Base-by-base conservation (phyloP, 2,797 vertebrate species). In the Hyperoplus lanceolatus region DNA sequence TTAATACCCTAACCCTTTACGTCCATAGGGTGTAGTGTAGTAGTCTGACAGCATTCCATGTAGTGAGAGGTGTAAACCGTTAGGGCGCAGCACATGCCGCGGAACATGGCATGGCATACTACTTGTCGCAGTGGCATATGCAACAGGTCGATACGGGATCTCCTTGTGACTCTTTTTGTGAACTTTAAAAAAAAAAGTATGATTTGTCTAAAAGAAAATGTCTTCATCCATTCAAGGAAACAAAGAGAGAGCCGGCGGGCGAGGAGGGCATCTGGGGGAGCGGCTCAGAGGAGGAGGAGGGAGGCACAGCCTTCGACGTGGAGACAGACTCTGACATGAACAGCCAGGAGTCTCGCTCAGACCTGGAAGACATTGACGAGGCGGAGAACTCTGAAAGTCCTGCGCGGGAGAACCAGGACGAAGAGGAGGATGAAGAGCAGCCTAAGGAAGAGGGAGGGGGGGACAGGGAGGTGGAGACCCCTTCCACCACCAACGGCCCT, bases 271-370 rank as follows among this genome's bases (percentile, higher is more conserved):
- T 88, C 84, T 99, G 97, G 0, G 97, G 95, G 11, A 98, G 96
- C 0, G 97, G 94, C 55, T 98, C 97, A 0, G 97, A 98, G 63
- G 94, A 97, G 74, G 94, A 97, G 73, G 97, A 98, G 66, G 96
- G 95, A 0, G 97, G 97, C 46, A 96, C 98, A 0, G 98, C 98
- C 2, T 99, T 99, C 2, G 98, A 99, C 14, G 95, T 97, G 0
- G 98, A 99, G 91, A 98, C 97, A 0, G 98, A 99, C 89, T 99
- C 98, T 0, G 98, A 99, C 87, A 99, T 99, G 98, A 99, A 99
- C 92, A 99, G 98, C 91, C 98, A 99, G 81, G 98, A 99, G 82
- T 99, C 98, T 0, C 97, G 98, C 1, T 99, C 98, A 0, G 98
- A 99, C 85, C 83, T 99, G 75, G 98, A 99, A 85, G 98, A 99